Conservation (phyloP, 2,113 vertebrate genomes). For the Pelecanus crispus region DNA sequence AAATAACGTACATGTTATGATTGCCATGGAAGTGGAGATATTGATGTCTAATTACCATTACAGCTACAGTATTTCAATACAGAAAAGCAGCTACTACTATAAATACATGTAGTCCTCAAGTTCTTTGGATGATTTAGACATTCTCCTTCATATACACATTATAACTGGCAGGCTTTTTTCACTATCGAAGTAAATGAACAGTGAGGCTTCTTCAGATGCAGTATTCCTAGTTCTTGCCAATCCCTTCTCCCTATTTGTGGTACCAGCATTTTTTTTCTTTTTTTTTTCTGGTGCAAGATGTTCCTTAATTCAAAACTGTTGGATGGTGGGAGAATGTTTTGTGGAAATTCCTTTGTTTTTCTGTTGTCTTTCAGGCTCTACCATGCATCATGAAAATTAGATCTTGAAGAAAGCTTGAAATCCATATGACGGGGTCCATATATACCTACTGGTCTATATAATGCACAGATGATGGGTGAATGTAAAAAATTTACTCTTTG, state of each 20-base stretch:
- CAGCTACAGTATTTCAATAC: not conserved
- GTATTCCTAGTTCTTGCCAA: not conserved
- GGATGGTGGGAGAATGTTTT: not conserved
- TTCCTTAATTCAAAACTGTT: not conserved
- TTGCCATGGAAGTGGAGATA: not conserved
- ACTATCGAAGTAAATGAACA: not conserved
- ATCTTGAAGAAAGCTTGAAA: not conserved
- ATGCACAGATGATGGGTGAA: not conserved
- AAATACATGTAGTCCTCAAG: not conserved
- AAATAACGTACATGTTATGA: not conserved
- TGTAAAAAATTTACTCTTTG: not conserved
- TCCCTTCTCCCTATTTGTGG: not conserved
- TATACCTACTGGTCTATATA: too few relatives aligned
- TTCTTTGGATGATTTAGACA: not conserved
- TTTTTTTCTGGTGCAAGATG: not conserved
- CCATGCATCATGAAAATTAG: not conserved
- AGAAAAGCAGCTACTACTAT: not conserved
- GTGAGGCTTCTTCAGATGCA: not conserved
- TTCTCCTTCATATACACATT: not conserved
- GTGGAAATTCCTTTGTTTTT: not conserved
- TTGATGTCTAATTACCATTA: not conserved
- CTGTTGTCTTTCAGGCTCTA: not conserved
- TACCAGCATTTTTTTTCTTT: not conserved
- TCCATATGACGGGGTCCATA: not conserved
- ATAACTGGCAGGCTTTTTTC: not conserved